Percentiles rank a stretch among this genome's conserved stretches.
Evolutionary conservation across 2,797 vertebrate genomes (phyloP).

Genomic region (Diplodus puntazzo): DNA sequence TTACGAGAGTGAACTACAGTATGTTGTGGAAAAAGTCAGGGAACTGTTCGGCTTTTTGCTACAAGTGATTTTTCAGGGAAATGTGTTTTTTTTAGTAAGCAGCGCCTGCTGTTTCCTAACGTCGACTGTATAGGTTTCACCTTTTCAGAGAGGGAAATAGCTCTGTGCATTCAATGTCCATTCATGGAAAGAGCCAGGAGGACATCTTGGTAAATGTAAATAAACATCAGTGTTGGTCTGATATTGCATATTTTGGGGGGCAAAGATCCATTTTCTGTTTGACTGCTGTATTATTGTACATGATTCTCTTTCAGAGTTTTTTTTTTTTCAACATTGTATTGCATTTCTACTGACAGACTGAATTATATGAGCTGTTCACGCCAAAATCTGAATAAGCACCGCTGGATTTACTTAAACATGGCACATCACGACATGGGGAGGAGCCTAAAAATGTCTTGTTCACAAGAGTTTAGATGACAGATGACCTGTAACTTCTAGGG

Average conservation of each 20-base stretch:
- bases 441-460: neutral
- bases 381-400: conserved; percentile 12
- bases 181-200: neutral
- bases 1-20: neutral
- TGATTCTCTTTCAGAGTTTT: conserved; percentile 20
- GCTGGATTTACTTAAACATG: conserved; percentile 8
- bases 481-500: conserved; percentile 4
- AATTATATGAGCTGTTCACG: conserved; percentile 12
- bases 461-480: neutral
- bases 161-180: conserved; percentile 10
- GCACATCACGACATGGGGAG: neutral
- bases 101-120: conserved; percentile 16
- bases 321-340: conserved; percentile 31
- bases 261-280: conserved; percentile 50
- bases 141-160: conserved; percentile 3
- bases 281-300: conserved; percentile 58
- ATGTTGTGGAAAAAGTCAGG: conserved; percentile 20
- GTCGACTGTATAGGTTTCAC: conserved; percentile 17
- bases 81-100: conserved; percentile 7
- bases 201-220: conserved; percentile 41
- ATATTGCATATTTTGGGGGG: conserved; percentile 35
- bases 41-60: conserved; percentile 16
- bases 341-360: conserved; percentile 53
- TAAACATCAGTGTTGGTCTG: conserved; percentile 55
- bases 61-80: conserved; percentile 56